A percentile compares a stretch with the other conserved stretches of the same genome.
Evolutionary conservation across 2,113 vertebrate species (phyloP).

Genomic region (Indicator maculatus): DNA sequence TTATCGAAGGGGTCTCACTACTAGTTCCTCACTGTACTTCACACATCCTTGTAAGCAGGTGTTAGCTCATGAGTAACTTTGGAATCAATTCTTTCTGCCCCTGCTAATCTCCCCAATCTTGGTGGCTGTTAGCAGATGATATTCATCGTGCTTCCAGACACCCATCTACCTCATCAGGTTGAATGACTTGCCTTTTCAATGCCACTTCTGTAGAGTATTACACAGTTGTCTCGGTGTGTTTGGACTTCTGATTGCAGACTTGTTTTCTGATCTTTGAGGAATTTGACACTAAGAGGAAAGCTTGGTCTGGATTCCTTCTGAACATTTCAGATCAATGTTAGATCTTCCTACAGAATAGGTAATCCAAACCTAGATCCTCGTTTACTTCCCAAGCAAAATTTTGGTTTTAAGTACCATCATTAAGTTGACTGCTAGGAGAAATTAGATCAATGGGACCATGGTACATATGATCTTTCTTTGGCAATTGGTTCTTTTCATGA

Average conservation of each 20-base stretch:
- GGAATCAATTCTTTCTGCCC: background rate
- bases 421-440: background rate
- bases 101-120: background rate
- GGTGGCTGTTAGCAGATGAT: background rate
- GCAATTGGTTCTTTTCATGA: background rate
- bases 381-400: background rate
- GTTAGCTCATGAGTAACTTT: background rate
- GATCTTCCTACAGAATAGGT: background rate
- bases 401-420: background rate
- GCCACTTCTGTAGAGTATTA: background rate
- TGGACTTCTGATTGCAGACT: constrained; percentile 1
- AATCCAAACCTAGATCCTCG: background rate
- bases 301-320: background rate
- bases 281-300: background rate
- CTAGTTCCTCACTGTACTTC: background rate
- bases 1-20: background rate
- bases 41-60: background rate
- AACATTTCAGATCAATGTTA: background rate
- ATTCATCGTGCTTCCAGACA: constrained; percentile 20
- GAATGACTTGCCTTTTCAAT: background rate
- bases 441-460: background rate
- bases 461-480: background rate
- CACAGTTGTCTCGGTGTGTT: background rate
- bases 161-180: background rate
- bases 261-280: constrained; percentile 1